These are phyloP conservation scores for Thereva unica DNA, from an alignment of 2,888 invertebrate species.

Conservation along the genomic window DNA sequence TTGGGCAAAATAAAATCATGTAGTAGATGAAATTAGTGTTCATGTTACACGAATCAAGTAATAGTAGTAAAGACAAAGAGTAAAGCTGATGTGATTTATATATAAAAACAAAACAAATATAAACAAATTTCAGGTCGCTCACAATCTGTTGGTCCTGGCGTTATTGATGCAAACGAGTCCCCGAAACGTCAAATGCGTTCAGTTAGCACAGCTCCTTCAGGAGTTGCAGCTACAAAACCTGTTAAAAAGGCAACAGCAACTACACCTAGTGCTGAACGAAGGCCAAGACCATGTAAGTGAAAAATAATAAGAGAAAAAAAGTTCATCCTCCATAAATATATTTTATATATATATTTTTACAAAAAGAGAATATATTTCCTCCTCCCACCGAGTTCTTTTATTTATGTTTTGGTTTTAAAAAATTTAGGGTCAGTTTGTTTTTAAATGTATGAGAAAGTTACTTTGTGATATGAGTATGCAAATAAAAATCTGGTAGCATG, in stretches of 20 bases:
- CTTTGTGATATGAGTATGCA: slow-evolving; percentile 24
- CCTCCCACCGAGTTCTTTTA: too few species aligned
- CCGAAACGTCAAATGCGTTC: slow-evolving; percentile 74
- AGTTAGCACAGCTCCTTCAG: slow-evolving; percentile 57
- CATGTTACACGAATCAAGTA: too few species aligned
- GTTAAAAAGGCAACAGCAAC: slow-evolving; percentile 57
- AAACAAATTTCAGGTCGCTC: slow-evolving; percentile 63
- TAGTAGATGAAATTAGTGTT: too few species aligned
- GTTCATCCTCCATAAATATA: background rate
- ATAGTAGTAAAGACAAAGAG: background rate
- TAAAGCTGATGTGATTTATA: slow-evolving; percentile 21
- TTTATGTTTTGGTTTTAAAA: slow-evolving; percentile 4
- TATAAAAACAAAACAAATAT: background rate
- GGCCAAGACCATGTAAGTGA: slow-evolving; percentile 73
- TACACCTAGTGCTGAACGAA: slow-evolving; percentile 61
- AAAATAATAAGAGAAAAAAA: slow-evolving; percentile 39
- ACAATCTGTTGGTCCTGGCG: slow-evolving; percentile 71
- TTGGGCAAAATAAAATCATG: too few species aligned
- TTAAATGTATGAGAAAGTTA: slow-evolving; percentile 5
- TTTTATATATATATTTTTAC: too few species aligned
- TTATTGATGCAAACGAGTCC: slow-evolving; percentile 68
- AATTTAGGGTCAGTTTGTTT: slow-evolving; percentile 14
- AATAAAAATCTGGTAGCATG: slow-evolving; percentile 14
- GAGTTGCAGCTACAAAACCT: slow-evolving; percentile 61
- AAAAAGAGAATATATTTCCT: too few species aligned